These are phyloP conservation scores for Zhengitettix transpicula DNA, from an alignment of 2,888 invertebrate species.

Conservation along the genomic window DNA sequence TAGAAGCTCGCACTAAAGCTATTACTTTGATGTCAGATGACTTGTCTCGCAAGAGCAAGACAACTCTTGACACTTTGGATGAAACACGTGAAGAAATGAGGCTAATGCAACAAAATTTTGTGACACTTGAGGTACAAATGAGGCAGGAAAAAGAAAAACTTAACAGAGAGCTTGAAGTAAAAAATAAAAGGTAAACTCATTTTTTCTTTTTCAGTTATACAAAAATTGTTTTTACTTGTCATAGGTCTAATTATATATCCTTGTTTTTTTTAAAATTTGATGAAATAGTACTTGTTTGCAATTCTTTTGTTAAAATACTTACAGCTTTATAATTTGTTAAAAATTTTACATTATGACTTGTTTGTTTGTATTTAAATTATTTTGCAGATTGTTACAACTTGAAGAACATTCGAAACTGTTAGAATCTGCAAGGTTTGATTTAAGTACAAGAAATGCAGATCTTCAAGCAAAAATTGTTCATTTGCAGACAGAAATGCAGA, in stretches of 20 bases:
- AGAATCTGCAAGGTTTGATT: constrained; percentile 19
- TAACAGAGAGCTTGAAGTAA: constrained; percentile 37
- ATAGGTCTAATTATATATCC: too few species aligned
- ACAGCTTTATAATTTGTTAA: too few species aligned
- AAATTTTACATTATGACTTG: too few species aligned
- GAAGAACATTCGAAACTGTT: constrained; percentile 16
- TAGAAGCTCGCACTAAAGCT: constrained; percentile 65
- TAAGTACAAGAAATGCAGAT: constrained; percentile 20
- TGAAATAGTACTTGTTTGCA: too few species aligned
- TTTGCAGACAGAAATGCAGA: constrained; percentile 23
- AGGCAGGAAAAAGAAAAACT: constrained; percentile 45
- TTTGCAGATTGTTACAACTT: constrained; percentile 13
- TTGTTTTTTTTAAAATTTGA: too few species aligned
- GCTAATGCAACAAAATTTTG: constrained; percentile 62
- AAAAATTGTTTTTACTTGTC: not conserved
- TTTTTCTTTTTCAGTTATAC: constrained; percentile 3
- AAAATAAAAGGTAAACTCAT: constrained; percentile 28
- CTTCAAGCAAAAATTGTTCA: constrained; percentile 21
- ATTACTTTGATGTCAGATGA: constrained; percentile 58
- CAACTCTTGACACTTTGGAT: constrained; percentile 52
- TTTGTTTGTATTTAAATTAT: too few species aligned
- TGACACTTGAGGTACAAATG: constrained; percentile 50
- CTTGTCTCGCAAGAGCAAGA: constrained; percentile 48
- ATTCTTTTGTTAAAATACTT: too few species aligned
- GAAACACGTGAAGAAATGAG: constrained; percentile 67